These are phyloP conservation scores for Baccha elongata DNA, from an alignment of 2,888 invertebrate genomes.

Conservation along the genomic window DNA sequence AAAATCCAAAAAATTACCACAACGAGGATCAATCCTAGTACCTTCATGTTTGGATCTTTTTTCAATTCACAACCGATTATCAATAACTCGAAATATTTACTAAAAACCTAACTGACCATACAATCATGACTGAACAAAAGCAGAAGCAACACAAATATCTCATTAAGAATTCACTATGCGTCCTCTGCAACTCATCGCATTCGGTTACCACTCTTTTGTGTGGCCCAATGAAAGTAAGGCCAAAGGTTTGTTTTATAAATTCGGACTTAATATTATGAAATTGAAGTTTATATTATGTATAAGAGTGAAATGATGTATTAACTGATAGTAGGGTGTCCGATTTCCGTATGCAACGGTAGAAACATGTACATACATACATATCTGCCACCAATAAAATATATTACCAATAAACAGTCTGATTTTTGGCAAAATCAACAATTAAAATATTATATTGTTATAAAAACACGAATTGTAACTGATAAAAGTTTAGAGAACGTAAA, in stretches of 20 bases:
- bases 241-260: conserved; percentile 33
- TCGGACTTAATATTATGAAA: conserved; percentile 51
- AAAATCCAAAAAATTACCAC: conserved; percentile 23
- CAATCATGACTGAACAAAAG: conserved; percentile 12
- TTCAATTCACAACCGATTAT: conserved; percentile 55
- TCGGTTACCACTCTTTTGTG: conserved; percentile 5
- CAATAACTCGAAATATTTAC: conserved; percentile 62
- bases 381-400: conserved; percentile 6
- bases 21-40: conserved; percentile 11
- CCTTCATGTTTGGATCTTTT: conserved; percentile 32
- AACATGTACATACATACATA: too few species aligned
- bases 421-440: conserved; percentile 35
- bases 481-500: background rate
- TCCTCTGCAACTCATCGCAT: conserved; percentile 46
- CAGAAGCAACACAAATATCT: conserved; percentile 12
- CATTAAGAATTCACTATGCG: conserved; percentile 59
- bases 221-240: conserved; percentile 54
- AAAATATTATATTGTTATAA: conserved; percentile 34
- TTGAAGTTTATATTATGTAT: background rate
- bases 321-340: conserved; percentile 17
- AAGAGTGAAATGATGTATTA: conserved; percentile 20
- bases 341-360: conserved; percentile 20
- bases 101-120: conserved; percentile 32
- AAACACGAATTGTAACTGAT: conserved; percentile 5
- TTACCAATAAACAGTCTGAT: background rate